Base-by-base conservation (phyloP, 2,113 vertebrate species). In the Halcyon senegalensis region DNA sequence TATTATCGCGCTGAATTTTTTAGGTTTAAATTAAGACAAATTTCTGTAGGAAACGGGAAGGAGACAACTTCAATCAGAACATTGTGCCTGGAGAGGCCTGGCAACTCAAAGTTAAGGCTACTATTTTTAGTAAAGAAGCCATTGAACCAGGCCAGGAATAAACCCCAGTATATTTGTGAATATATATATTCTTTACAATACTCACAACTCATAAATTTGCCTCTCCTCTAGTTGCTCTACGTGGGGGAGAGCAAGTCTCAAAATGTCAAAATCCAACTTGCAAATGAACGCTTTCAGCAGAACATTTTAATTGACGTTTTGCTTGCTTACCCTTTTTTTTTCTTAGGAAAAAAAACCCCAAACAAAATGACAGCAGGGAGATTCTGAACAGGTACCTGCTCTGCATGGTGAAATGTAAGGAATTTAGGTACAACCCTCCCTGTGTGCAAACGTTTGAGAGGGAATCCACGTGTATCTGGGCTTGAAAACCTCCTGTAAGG, bases 161-260 rank as follows among this genome's bases (percentile, higher is more conserved):
- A 72, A 10, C 0, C 4, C 3, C 41, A 51, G 46, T 21, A 37
- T 44, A 56, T 70, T 64, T 1, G 5, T 37, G 56, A 81, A 53
- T 24, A 50, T 50, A 50, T 19, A 35, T 76, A 25, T 39, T 64
- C 63, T 44, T 51, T 64, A 70, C 24, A 75, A 90, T 75, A 31
- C 50, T 81, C 76, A 59, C 81, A 76, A 76, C 87, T 53, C 87
- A 93, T 80, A 64, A 53, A 66, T 86, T 93, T 81, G 43, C 87
- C 64, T 76, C 81, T 85, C 68, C 37, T 83, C 50, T 69, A 27
- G 16, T 51, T 46, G 69, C 41, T 63, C 81, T 16, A 30, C 0
- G 30, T 53, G 75, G 82, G 87, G 87, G 77, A 72, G 46, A 60
- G 72, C 1, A 48, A 50, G 48, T 24, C 24, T 50, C 48, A 67